These are phyloP conservation scores for Stigmatopora nigra DNA, from an alignment of 2,113 vertebrate species.

Conservation along the genomic window DNA sequence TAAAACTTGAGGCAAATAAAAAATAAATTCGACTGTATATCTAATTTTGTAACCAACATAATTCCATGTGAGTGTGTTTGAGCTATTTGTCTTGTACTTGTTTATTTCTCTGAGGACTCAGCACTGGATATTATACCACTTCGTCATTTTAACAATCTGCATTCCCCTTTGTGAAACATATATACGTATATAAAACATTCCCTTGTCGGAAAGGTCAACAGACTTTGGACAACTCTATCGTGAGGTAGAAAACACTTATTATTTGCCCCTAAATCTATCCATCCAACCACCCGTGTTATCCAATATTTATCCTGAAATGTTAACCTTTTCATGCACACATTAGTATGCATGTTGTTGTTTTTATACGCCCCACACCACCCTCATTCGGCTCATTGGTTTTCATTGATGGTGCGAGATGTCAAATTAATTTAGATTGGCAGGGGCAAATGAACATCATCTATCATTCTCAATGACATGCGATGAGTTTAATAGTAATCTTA, in stretches of 20 bases:
- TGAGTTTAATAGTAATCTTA: too few species aligned
- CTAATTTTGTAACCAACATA: background rate
- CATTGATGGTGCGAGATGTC: too few species aligned
- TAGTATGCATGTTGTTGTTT: too few species aligned
- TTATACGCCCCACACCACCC: too few species aligned
- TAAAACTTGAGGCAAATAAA: background rate
- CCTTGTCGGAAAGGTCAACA: background rate
- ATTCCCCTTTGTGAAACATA: background rate
- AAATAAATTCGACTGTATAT: background rate
- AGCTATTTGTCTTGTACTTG: background rate
- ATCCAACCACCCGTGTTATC: background rate
- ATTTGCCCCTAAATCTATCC: background rate
- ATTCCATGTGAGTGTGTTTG: background rate
- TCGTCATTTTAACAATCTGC: background rate
- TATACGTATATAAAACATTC: background rate
- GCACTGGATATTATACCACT: background rate
- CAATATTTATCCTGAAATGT: background rate
- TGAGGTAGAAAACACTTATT: background rate
- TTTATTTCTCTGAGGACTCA: background rate
- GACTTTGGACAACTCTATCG: background rate
- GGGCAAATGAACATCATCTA: too few species aligned
- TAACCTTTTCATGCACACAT: background rate
- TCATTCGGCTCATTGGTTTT: too few species aligned
- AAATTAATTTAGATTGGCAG: too few species aligned
- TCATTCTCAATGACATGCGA: too few species aligned